Base-by-base conservation (phyloP, 2,888 invertebrate species). In the Amiota minor region DNA sequence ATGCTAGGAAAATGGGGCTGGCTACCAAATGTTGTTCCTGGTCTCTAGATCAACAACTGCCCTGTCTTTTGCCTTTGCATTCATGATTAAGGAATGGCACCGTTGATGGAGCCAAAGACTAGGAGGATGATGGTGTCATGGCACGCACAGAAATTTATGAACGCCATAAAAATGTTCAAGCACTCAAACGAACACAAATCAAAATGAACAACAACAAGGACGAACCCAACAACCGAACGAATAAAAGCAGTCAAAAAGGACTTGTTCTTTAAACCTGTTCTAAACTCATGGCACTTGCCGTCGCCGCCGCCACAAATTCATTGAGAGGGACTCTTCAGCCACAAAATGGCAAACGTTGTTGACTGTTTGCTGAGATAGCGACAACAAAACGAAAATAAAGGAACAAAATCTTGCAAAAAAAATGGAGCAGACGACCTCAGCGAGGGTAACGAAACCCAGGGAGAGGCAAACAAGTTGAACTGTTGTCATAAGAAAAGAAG, bases 401-500 rank as follows among this genome's bases (percentile, higher is more conserved):
- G 12, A 11, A 6, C 12, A 18, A 11, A 59, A 59, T 20, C 14
- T 20, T 8, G 12, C 10, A 20, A 59, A 11, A 20, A 59, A 59
- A 55, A 10, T n/a, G 3, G 20, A 10, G 18, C 23, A 18, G 59
- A 16, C 20, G 59, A 59, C 35, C 35, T 35, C 18, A 59, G 55
- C 55, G 55, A 16, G 55, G 16, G 55, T 16, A 14, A 55, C 16
- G 55, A 55, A 16, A 55, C 9, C 16, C 2, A 55, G 55, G n/a
- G 55, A 10, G 55, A 14, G 55, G 14, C 1, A 55, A 3, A 12
- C 16, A 12, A 18, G 14, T 20, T 18, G 61, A 11, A 35, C 20
- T 11, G 45, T 12, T 35, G 11, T 35, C 35, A 35, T 78, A 76
- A 56, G 72, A 71, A 71, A 75, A 80, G 80, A 77, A 76, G 76